phyloP scores from a whole-genome alignment of 2,888 invertebrate species.

The Strigamia maritima region DNA sequence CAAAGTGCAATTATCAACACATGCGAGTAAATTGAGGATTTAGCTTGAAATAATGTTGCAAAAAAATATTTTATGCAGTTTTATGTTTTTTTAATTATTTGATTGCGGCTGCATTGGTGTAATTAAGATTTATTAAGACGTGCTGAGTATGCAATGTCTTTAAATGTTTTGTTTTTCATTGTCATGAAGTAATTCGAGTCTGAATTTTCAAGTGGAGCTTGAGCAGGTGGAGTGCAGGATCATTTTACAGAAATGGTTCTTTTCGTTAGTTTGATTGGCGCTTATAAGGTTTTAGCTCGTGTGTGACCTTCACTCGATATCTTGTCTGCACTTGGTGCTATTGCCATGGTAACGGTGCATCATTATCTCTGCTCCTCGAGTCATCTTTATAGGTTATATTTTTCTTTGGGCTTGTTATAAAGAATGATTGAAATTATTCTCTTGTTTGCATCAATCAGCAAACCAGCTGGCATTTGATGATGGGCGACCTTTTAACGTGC shows the following conservation, averaged over 20 bases:
- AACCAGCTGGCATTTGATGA: too few species aligned
- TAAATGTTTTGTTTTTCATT: not conserved
- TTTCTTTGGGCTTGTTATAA: not conserved
- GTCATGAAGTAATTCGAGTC: not conserved
- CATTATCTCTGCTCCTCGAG: not conserved
- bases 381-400: not conserved
- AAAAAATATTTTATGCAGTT: too few species aligned
- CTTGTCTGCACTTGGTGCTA: not conserved
- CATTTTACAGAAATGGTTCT: not conserved
- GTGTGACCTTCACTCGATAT: not conserved
- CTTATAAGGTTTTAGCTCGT: slow-evolving; percentile 4
- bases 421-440: not conserved
- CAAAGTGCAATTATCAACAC: too few species aligned
- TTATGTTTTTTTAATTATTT: too few species aligned
- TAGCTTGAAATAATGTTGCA: too few species aligned
- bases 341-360: not conserved
- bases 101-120: too few species aligned
- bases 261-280: not conserved
- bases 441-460: too few species aligned
- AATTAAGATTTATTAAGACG: too few species aligned
- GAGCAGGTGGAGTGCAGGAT: not conserved
- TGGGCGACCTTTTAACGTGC: too few species aligned
- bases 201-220: not conserved
- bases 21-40: too few species aligned
- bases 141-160: too few species aligned